phyloP scores from a whole-genome alignment of 1,140 invertebrate genomes.

The Phenacoccus solenopsis region DNA sequence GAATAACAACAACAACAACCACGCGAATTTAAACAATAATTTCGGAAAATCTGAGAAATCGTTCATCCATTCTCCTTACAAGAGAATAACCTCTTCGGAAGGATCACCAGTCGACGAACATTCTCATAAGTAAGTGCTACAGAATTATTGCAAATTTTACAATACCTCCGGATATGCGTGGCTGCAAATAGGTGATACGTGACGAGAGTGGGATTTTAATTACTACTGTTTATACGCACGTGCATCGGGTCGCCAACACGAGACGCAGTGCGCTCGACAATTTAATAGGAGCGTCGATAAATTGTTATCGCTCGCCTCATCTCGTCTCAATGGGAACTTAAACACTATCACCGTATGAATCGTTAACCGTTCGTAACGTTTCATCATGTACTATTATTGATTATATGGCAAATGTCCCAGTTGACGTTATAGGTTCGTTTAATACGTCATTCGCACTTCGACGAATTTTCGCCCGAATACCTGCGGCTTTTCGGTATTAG shows the following conservation, averaged over 20 bases:
- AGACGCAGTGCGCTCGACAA: neutral
- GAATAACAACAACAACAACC: conserved; percentile 27
- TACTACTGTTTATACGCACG: no score
- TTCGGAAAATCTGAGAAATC: conserved; percentile 1
- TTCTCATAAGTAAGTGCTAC: neutral
- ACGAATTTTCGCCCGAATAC: no score
- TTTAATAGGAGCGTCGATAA: neutral
- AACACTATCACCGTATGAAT: neutral
- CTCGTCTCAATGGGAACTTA: neutral
- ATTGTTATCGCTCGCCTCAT: neutral
- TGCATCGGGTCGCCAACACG: neutral
- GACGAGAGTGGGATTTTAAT: no score
- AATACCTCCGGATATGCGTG: no score
- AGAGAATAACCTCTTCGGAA: neutral
- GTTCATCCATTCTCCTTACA: neutral
- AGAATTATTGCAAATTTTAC: no score
- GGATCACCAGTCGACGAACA: neutral
- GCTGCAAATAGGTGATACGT: no score
- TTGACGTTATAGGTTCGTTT: no score
- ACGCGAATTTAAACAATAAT: neutral
- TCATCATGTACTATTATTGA: conserved; percentile 3
- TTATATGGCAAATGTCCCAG: conserved; percentile 1
- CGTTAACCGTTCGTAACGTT: neutral
- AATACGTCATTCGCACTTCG: no score
- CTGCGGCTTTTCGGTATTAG: no score